These are phyloP conservation scores for Aphrocallistes beatrix DNA, from an alignment of 37 sponge, comb jelly and placozoan species.

Conservation along the genomic window DNA sequence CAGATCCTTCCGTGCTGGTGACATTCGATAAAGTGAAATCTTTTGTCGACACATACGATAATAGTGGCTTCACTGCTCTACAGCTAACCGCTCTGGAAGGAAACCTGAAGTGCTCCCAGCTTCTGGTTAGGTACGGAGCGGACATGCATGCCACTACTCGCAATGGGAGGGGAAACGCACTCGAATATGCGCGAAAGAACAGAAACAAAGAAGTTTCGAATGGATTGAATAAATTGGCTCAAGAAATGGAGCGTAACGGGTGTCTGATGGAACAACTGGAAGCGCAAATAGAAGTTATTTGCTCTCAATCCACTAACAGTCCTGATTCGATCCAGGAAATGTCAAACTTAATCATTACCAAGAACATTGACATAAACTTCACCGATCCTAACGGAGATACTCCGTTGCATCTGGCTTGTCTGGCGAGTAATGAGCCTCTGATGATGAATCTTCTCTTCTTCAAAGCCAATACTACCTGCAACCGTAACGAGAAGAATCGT, in stretches of 20 bases:
- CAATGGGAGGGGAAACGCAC: background rate
- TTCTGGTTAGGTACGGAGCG: background rate
- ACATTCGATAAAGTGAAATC: background rate
- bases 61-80: background rate
- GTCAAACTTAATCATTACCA: background rate
- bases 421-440: background rate
- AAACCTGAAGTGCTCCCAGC: background rate
- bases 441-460: background rate
- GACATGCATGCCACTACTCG: conserved; percentile 1
- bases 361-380: background rate
- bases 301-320: background rate
- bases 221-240: background rate
- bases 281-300: background rate
- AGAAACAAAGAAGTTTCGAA: background rate
- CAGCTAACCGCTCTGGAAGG: background rate
- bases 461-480: conserved; percentile 2
- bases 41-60: background rate
- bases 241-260: background rate
- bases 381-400: conserved; percentile 7
- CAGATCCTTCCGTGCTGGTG: background rate
- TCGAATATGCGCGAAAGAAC: background rate
- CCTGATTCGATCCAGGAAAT: background rate
- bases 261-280: background rate
- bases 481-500: background rate
- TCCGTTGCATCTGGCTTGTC: conserved; percentile 1